Evolutionary conservation across 2,888 invertebrate genomes (phyloP).

Genomic region (Anodontia alba): DNA sequence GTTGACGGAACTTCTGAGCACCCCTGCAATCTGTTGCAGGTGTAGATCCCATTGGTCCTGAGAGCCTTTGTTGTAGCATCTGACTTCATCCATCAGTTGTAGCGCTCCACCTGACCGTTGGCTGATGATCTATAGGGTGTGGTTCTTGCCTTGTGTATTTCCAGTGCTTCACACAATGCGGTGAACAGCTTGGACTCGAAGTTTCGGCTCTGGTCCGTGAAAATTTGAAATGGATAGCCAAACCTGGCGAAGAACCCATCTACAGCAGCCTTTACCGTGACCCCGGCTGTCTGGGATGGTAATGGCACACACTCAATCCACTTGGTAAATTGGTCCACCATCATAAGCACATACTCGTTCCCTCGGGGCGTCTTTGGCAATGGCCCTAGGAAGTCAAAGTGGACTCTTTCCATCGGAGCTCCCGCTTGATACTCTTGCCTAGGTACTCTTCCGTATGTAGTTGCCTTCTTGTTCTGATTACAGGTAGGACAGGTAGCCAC

Average conservation of each 20-base stretch:
- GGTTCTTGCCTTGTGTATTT: conserved; percentile 38
- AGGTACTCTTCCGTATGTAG: neutral
- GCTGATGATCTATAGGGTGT: conserved; percentile 41
- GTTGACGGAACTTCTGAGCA: conserved; percentile 18
- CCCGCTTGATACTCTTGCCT: conserved; percentile 13
- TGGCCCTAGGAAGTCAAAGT: conserved; percentile 15
- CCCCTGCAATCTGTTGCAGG: conserved; percentile 27
- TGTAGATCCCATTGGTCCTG: conserved; percentile 24
- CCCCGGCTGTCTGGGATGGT: conserved; percentile 46
- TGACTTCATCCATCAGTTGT: conserved; percentile 25
- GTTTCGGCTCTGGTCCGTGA: conserved; percentile 34
- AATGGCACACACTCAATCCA: conserved; percentile 50
- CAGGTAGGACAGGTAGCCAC: neutral
- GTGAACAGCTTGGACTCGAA: conserved; percentile 26
- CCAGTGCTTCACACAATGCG: conserved; percentile 25
- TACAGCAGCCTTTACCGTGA: conserved; percentile 43
- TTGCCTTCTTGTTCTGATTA: conserved; percentile 10
- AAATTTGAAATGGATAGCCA: conserved; percentile 19
- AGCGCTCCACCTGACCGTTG: conserved; percentile 45
- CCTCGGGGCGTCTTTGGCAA: conserved; percentile 3
- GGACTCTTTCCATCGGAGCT: conserved; percentile 11
- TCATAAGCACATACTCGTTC: conserved; percentile 33
- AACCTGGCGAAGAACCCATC: conserved; percentile 40
- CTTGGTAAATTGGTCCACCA: conserved; percentile 58
- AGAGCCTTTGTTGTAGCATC: conserved; percentile 9